A percentile compares a stretch with the other conserved stretches of the same genome.
phyloP scores from a whole-genome alignment of 92 coral and sea anemone species.

The Isaurus tuberculatus region DNA sequence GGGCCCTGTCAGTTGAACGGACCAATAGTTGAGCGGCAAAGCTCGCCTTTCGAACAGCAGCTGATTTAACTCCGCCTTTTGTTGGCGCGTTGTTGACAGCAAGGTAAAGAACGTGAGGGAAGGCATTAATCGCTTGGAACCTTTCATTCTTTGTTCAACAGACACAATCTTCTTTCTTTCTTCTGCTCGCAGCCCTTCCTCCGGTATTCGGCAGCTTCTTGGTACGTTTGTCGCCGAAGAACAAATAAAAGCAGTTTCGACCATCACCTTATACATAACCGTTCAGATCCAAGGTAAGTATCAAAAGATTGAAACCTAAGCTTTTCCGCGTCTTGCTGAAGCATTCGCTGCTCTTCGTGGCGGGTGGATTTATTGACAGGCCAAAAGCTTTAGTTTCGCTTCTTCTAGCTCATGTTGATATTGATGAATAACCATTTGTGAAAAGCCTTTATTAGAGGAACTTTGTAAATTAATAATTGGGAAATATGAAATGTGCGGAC shows the following conservation, averaged over 20 bases:
- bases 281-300: constrained; percentile 27
- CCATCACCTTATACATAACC: neutral
- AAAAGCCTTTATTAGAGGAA: neutral
- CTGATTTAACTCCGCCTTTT: constrained; percentile 47
- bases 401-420: neutral
- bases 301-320: neutral
- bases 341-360: constrained; percentile 19
- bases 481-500: neutral
- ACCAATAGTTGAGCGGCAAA: constrained; percentile 29
- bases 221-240: neutral
- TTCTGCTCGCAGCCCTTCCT: neutral
- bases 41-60: constrained; percentile 42
- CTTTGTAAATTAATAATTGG: neutral
- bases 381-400: constrained; percentile 19
- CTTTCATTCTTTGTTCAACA: constrained; percentile 22
- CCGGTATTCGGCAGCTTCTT: neutral
- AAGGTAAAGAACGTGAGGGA: constrained; percentile 24
- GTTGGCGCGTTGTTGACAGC: constrained; percentile 52
- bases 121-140: constrained; percentile 5
- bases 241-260: neutral
- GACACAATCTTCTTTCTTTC: constrained; percentile 25
- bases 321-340: constrained; percentile 38
- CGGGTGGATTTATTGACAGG: neutral
- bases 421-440: neutral
- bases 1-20: constrained; percentile 37